phyloP scores from a whole-genome alignment of 1,140 invertebrate species.

The Lepidurus arcticus region DNA sequence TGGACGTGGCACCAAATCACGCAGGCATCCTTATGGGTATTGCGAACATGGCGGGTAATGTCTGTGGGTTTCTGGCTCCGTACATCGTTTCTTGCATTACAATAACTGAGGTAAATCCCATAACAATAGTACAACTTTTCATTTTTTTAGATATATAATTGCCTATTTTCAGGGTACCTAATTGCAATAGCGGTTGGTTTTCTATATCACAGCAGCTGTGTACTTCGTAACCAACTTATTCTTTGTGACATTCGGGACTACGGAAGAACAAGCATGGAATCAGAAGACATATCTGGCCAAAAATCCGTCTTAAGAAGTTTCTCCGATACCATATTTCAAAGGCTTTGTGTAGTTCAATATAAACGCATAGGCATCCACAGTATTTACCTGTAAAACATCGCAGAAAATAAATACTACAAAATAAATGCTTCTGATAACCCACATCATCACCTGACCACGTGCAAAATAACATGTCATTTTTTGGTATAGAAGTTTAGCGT shows the following conservation, averaged over 20 bases:
- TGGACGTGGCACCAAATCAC: conserved; percentile 76
- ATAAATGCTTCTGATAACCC: too few relatives aligned
- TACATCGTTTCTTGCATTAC: conserved; percentile 64
- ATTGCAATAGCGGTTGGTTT: conserved; percentile 50
- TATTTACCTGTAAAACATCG: too few relatives aligned
- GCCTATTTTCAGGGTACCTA: conserved; percentile 48
- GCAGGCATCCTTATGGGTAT: conserved; percentile 75
- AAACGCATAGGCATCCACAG: too few relatives aligned
- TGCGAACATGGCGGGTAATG: conserved; percentile 73
- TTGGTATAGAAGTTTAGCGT: too few relatives aligned
- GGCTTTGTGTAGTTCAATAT: too few relatives aligned
- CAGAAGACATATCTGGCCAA: conserved; percentile 39
- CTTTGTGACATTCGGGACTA: conserved; percentile 46
- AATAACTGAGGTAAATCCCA: conserved; percentile 48
- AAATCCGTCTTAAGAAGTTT: too few relatives aligned
- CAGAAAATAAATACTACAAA: too few relatives aligned
- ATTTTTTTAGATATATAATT: background rate
- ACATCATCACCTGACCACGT: too few relatives aligned
- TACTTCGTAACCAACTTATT: conserved; percentile 47
- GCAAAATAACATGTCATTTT: too few relatives aligned
- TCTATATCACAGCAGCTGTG: conserved; percentile 49
- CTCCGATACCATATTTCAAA: too few relatives aligned
- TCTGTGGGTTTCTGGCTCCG: conserved; percentile 78
- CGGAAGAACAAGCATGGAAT: conserved; percentile 44
- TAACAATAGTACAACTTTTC: background rate